These are phyloP conservation scores for Emmelina monodactyla DNA, from an alignment of 2,888 invertebrate species.

Conservation along the genomic window DNA sequence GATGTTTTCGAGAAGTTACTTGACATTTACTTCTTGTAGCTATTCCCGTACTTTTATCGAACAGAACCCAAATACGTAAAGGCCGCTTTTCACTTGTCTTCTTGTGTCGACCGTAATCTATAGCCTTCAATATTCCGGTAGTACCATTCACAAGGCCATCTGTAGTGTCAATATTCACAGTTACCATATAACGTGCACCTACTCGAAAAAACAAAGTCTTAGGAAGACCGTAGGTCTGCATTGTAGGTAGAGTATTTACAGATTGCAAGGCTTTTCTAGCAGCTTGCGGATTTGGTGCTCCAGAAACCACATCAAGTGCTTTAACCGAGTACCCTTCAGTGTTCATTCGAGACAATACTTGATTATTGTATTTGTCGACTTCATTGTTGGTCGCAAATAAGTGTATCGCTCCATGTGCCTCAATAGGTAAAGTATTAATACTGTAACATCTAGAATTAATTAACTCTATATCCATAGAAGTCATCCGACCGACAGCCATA, in stretches of 20 bases:
- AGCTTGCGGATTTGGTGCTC: not conserved
- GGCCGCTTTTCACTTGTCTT: not conserved
- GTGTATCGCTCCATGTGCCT: not conserved
- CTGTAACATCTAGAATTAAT: not conserved
- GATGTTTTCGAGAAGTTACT: too few species aligned
- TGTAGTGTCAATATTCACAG: slow-evolving; percentile 1
- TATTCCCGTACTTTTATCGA: too few species aligned
- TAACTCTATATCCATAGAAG: not conserved
- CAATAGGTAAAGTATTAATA: not conserved
- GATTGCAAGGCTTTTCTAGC: not conserved
- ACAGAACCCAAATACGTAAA: too few species aligned
- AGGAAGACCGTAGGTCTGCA: not conserved
- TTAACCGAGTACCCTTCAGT: not conserved
- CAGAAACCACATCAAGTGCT: not conserved
- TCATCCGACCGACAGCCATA: not conserved
- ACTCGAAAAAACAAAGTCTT: not conserved
- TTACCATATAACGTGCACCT: not conserved
- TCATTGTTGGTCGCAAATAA: not conserved
- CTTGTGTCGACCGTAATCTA: not conserved
- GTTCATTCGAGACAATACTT: not conserved
- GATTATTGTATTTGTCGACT: not conserved
- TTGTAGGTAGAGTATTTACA: not conserved
- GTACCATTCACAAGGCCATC: slow-evolving; percentile 4
- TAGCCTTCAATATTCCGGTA: slow-evolving; percentile 5
- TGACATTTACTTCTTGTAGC: too few species aligned